Conservation (phyloP, 2,113 vertebrate species). For the Crotalus helleri region DNA sequence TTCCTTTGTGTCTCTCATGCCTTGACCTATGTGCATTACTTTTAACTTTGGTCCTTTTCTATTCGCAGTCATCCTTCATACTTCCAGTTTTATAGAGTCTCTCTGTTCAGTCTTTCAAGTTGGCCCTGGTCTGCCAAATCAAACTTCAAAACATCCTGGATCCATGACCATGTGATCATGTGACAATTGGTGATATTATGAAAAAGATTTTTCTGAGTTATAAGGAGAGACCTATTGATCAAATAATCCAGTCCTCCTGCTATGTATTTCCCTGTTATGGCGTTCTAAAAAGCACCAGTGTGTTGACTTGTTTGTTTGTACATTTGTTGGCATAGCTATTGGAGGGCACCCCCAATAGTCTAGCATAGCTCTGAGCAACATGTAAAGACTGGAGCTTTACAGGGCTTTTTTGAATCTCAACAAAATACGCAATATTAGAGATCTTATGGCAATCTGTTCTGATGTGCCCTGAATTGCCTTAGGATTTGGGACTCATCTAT, state of each 20-base stretch:
- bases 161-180: not conserved
- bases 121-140: not conserved
- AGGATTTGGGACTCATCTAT: not conserved
- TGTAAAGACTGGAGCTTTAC: not conserved
- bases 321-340: not conserved
- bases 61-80: not conserved
- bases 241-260: not conserved
- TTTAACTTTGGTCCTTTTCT: not conserved
- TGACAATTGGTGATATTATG: not conserved
- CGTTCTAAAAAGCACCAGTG: not conserved
- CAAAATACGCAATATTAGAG: not conserved
- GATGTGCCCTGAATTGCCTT: not conserved
- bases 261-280: not conserved
- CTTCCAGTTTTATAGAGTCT: not conserved
- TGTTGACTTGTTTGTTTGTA: not conserved
- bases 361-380: not conserved
- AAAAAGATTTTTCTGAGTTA: not conserved
- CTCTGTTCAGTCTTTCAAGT: not conserved
- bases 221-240: not conserved
- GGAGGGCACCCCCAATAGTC: not conserved
- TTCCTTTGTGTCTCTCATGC: not conserved
- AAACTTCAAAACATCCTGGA: not conserved
- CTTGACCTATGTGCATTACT: not conserved
- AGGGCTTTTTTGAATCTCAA: not conserved
- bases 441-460: not conserved